A percentile compares a stretch with the other conserved stretches of the same genome.
Conservation (phyloP, 2,888 invertebrate species). For the Barypeithes pellucidus region DNA sequence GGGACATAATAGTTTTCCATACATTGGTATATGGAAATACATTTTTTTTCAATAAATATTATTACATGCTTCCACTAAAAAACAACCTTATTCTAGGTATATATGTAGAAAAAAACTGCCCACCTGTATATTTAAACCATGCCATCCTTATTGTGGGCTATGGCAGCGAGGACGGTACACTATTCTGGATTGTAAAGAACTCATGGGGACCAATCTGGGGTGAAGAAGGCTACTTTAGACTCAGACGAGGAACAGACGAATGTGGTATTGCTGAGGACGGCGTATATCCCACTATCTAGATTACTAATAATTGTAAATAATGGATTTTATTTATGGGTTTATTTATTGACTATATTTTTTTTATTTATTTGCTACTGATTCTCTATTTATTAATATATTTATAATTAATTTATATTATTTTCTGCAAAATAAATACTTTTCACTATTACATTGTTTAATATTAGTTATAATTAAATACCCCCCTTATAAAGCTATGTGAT, state of each 20-base stretch:
- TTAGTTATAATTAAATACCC: too few species aligned
- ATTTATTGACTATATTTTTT: too few species aligned
- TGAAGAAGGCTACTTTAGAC: conserved; percentile 40
- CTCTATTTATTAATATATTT: too few species aligned
- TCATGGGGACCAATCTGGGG: conserved; percentile 45
- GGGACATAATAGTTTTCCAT: too few species aligned
- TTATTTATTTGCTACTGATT: too few species aligned
- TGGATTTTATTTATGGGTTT: too few species aligned
- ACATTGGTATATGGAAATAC: too few species aligned
- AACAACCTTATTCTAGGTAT: conserved; percentile 8
- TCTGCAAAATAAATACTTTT: too few species aligned
- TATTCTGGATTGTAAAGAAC: conserved; percentile 46
- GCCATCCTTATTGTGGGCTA: conserved; percentile 43
- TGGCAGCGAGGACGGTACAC: conserved; percentile 31
- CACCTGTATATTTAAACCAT: conserved; percentile 23
- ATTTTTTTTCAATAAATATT: too few species aligned
- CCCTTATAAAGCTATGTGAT: too few species aligned
- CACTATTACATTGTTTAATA: too few species aligned
- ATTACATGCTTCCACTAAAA: not conserved
- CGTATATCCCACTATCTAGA: conserved; percentile 24
- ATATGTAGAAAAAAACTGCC: conserved; percentile 4
- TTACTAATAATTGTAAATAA: not conserved
- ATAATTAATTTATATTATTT: too few species aligned
- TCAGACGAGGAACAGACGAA: conserved; percentile 32
- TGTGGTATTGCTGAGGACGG: conserved; percentile 38